Conservation (phyloP, 2,888 invertebrate species). For the Pammene fasciana region DNA sequence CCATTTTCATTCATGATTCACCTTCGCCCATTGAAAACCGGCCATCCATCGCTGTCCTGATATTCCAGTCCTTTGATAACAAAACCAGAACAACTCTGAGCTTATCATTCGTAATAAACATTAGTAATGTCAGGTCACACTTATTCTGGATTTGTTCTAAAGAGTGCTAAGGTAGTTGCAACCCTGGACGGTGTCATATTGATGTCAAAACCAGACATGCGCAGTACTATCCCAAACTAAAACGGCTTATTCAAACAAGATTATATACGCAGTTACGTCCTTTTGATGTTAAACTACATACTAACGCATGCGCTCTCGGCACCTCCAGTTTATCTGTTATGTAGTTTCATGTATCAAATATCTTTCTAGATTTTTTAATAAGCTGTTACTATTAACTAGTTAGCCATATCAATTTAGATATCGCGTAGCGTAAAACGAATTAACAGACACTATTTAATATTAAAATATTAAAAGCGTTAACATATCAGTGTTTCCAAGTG, state of each 20-base stretch:
- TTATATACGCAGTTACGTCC: no score
- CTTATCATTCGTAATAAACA: not conserved
- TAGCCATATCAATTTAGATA: slow-evolving; percentile 51
- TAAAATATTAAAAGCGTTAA: not conserved
- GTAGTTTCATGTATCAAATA: slow-evolving; percentile 61
- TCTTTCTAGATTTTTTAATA: slow-evolving; percentile 70
- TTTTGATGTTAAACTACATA: not conserved
- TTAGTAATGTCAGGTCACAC: not conserved
- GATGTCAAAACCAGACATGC: slow-evolving; percentile 69
- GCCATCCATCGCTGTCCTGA: slow-evolving; percentile 52
- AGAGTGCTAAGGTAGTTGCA: not conserved
- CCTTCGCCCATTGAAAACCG: slow-evolving; percentile 69
- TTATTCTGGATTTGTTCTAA: not conserved
- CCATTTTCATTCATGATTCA: slow-evolving; percentile 69
- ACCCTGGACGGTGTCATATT: slow-evolving; percentile 66
- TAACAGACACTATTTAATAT: not conserved
- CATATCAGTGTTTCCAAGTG: slow-evolving; percentile 28
- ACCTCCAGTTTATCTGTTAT: slow-evolving; percentile 64
- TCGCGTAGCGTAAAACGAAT: slow-evolving; percentile 21
- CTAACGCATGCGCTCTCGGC: slow-evolving; percentile 57
- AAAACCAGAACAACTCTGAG: not conserved
- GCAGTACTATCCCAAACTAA: slow-evolving; percentile 46
- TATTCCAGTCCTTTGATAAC: not conserved
- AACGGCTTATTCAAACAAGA: not conserved
- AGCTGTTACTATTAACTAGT: slow-evolving; percentile 53